Conservation (phyloP, 2,888 invertebrate species). For the Phania funesta region DNA sequence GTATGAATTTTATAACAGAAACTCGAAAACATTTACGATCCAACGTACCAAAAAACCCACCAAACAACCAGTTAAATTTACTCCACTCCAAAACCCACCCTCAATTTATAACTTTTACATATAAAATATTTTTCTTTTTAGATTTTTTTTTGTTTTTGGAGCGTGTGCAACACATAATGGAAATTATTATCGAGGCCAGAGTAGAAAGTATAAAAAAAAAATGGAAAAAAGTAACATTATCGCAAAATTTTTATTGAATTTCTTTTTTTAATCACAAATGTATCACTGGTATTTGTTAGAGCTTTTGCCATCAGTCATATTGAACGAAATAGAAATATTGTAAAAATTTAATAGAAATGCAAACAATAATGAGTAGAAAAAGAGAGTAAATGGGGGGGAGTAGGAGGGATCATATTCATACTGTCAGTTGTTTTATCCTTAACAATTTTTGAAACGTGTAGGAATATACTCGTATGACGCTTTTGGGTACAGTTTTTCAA, state of each 20-base stretch:
- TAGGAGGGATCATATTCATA: neutral
- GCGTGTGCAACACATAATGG: conserved; percentile 65
- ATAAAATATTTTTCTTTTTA: conserved; percentile 27
- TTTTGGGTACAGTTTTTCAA: conserved; percentile 59
- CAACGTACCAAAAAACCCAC: conserved; percentile 37
- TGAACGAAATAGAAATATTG: conserved; percentile 36
- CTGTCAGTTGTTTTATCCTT: conserved; percentile 32
- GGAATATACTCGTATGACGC: conserved; percentile 34
- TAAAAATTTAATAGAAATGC: conserved; percentile 43
- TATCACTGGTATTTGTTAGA: conserved; percentile 36
- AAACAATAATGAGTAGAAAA: conserved; percentile 34
- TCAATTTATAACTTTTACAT: conserved; percentile 31
- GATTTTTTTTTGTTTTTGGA: conserved; percentile 26
- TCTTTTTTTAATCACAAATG: conserved; percentile 51
- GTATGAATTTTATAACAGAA: conserved; percentile 45
- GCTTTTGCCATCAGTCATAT: conserved; percentile 40
- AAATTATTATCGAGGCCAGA: conserved; percentile 64
- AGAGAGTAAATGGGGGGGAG: neutral
- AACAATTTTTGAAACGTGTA: neutral
- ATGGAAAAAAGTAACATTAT: conserved; percentile 50
- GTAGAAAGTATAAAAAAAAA: conserved; percentile 31
- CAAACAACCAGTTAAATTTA: conserved; percentile 50
- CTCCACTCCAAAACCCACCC: conserved; percentile 51
- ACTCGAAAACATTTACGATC: conserved; percentile 18
- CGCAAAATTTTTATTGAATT: conserved; percentile 38